Evolutionary conservation across 1,140 invertebrate genomes (phyloP).

Genomic region (Diorhabda carinulata): DNA sequence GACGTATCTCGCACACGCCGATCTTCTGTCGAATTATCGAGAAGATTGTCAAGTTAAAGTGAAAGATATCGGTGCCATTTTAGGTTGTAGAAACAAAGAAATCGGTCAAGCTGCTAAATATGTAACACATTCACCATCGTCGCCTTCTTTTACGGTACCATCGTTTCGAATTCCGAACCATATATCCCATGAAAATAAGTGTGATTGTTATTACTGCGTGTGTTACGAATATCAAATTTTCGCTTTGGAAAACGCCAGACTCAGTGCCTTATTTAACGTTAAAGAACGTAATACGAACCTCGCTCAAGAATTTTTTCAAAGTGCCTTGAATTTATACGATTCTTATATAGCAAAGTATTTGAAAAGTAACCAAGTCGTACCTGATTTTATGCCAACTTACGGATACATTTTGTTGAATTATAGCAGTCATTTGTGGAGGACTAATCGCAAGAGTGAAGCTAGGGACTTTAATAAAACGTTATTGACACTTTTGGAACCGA

Average conservation of each 20-base stretch:
- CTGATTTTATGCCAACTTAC: slow-evolving; percentile 14
- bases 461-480: slow-evolving; percentile 4
- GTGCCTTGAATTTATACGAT: slow-evolving; percentile 15
- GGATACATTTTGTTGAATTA: slow-evolving; percentile 13
- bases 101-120: slow-evolving; percentile 2
- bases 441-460: slow-evolving; percentile 3
- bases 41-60: slow-evolving; percentile 22
- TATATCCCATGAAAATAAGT: slow-evolving; percentile 7
- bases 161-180: slow-evolving; percentile 5
- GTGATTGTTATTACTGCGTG: slow-evolving; percentile 20
- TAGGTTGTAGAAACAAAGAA: slow-evolving; percentile 1
- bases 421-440: slow-evolving; percentile 9
- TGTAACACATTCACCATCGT: slow-evolving; percentile 5
- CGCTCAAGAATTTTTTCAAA: slow-evolving; percentile 13
- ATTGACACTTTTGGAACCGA: neutral
- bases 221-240: slow-evolving; percentile 17
- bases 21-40: slow-evolving; percentile 5
- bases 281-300: slow-evolving; percentile 11
- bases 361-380: neutral
- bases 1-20: slow-evolving; percentile 17
- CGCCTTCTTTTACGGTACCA: slow-evolving; percentile 10
- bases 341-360: slow-evolving; percentile 1
- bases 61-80: slow-evolving; percentile 18
- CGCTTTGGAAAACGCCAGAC: slow-evolving; percentile 7
- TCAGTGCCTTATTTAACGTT: slow-evolving; percentile 19